A percentile compares a stretch with the other conserved stretches of the same genome.
Evolutionary conservation across 2,797 vertebrate species (phyloP).

Genomic region (Sandelia bainsii): DNA sequence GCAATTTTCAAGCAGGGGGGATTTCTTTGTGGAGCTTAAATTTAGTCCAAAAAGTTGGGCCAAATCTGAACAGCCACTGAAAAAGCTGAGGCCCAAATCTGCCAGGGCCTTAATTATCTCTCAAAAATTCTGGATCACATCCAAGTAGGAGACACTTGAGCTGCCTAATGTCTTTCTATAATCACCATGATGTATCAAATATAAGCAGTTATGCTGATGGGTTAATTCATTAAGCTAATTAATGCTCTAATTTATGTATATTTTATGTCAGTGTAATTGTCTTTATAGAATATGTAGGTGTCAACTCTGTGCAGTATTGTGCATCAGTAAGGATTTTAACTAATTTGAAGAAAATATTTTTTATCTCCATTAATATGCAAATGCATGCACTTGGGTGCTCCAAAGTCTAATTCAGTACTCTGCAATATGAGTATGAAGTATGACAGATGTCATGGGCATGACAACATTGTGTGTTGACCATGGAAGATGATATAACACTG

Average conservation of each 20-base stretch:
- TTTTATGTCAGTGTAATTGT: slow-evolving; percentile 25
- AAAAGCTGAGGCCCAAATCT: slow-evolving; percentile 47
- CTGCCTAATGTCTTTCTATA: slow-evolving; percentile 45
- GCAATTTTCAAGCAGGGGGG: slow-evolving; percentile 34
- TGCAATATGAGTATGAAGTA: neutral
- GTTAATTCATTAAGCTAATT: slow-evolving; percentile 62
- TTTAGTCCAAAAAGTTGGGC: slow-evolving; percentile 44
- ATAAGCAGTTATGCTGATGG: slow-evolving; percentile 56
- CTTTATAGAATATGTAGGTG: slow-evolving; percentile 16
- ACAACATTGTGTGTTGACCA: neutral
- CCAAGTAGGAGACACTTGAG: slow-evolving; percentile 58
- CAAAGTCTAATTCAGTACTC: slow-evolving; percentile 2
- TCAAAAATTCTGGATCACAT: slow-evolving; percentile 54
- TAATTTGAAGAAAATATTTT: neutral
- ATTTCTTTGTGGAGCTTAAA: slow-evolving; percentile 61
- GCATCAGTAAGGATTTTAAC: neutral
- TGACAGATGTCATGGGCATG: neutral
- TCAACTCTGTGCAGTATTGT: neutral
- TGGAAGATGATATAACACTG: neutral
- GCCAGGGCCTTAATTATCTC: slow-evolving; percentile 54
- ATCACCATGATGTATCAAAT: slow-evolving; percentile 65
- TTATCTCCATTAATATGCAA: slow-evolving; percentile 20
- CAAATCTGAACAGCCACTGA: slow-evolving; percentile 30
- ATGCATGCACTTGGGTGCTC: slow-evolving; percentile 9
- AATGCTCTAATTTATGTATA: slow-evolving; percentile 48